These are phyloP conservation scores for Dendropsophus ebraccatus DNA, from an alignment of 2,113 vertebrate genomes.

Conservation along the genomic window DNA sequence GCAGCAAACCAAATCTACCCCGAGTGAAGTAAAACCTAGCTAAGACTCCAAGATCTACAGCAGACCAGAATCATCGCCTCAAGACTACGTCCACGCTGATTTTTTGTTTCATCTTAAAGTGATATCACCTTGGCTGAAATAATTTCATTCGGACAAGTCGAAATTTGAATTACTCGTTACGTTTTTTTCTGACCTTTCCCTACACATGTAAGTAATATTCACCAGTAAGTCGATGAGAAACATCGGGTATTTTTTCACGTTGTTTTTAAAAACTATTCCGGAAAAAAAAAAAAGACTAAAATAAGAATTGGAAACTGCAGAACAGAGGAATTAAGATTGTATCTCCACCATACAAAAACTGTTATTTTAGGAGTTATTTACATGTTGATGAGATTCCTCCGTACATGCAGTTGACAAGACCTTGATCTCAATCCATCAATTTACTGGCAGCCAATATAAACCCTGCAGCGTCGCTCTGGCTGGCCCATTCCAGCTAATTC, in stretches of 20 bases:
- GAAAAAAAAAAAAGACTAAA: slow-evolving; percentile 10
- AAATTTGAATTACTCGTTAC: background rate
- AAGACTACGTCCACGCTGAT: background rate
- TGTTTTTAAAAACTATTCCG: background rate
- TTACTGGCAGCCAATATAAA: slow-evolving; percentile 54
- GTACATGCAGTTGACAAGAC: slow-evolving; percentile 54
- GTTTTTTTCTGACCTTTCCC: background rate
- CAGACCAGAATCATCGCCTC: background rate
- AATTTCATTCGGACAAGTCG: background rate
- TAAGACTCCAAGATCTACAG: background rate
- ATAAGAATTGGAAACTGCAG: slow-evolving; percentile 12
- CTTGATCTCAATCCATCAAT: slow-evolving; percentile 58
- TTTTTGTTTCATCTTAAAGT: background rate
- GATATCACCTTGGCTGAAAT: background rate
- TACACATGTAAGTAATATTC: slow-evolving; percentile 34
- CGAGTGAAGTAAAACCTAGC: background rate
- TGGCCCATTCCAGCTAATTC: slow-evolving; percentile 42
- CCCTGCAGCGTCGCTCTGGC: slow-evolving; percentile 53
- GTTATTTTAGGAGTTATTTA: slow-evolving; percentile 57
- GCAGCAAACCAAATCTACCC: background rate
- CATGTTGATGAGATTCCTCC: slow-evolving; percentile 55
- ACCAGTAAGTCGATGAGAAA: background rate
- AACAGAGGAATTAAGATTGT: slow-evolving; percentile 54
- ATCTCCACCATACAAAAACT: slow-evolving; percentile 50
- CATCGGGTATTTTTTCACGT: background rate